Evolutionary conservation across 2,113 vertebrate species (phyloP), one percentile per base, ranked within the genome.

Genomic region (Pandion haliaetus): DNA sequence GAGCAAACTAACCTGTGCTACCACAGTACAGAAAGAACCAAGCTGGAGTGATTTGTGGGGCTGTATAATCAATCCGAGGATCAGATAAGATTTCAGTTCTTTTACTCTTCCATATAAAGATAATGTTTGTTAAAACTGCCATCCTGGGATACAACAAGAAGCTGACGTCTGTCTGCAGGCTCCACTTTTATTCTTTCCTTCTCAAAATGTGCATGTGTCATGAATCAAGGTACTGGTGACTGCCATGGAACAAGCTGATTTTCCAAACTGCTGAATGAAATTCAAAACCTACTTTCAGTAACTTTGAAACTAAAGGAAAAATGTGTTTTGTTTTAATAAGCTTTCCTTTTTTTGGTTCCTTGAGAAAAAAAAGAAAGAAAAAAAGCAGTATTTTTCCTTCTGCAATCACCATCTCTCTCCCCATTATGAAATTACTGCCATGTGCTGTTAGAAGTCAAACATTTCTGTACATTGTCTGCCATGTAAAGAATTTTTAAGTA

Each of bases 91-190:
- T 93, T 97, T 94, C 91, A 93, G 87, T 88, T 80, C 91, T 88
- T 95, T 97, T 95, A 93, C 85, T 82, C 88, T 97, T 92, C 95
- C 91, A 95, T 93, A 95, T 96, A 94, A 98, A 97, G 97, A 94
- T 73, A 96, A 28, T 89, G 95, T 96, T 97, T 85, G 92, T 93
- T 93, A 95, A 95, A 97, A 92, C 55, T 76, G 55, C 82, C 80
- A 88, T 89, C 71, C 93, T 86, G 72, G 88, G 92, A 97, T 83
- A 90, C 88, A 93, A 85, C 14, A 90, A 89, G 85, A 82, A 90
- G 92, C 69, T 89, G 87, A 78, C 17, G 20, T 78, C n/a, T 83
- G 45, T 95, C 69, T 93, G 52, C 9, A 3, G 49, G 31, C n/a
- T 82, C 67, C 54, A 55, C 79, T 94, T 93, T 52, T 38, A 79